Percentiles rank a stretch among this genome's conserved stretches.
Conservation (phyloP, 2,797 vertebrate genomes). For the Scolopax bukidnonensis region DNA sequence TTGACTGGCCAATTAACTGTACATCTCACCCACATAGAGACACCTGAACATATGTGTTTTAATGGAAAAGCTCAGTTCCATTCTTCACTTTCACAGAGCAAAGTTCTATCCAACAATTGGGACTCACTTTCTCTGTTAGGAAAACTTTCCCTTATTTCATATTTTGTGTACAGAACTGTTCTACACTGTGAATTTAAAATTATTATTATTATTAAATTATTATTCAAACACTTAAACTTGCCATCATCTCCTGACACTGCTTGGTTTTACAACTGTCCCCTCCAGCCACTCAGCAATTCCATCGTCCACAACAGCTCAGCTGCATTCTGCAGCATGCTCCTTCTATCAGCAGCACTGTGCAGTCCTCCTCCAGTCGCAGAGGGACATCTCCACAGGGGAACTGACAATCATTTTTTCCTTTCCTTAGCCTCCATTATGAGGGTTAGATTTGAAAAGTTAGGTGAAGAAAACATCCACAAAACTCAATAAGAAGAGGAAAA, state of each 20-base stretch:
- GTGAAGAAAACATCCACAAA: background rate
- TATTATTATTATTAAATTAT: background rate
- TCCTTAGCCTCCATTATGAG: background rate
- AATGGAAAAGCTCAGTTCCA: background rate
- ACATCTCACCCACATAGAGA: background rate
- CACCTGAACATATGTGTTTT: background rate
- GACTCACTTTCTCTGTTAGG: background rate
- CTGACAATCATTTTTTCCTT: background rate
- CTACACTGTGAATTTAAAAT: background rate
- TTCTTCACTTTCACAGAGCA: background rate
- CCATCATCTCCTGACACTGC: background rate
- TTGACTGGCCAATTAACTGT: background rate
- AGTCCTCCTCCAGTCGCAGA: background rate
- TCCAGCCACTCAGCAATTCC: background rate
- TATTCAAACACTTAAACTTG: background rate
- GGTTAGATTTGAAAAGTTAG: background rate
- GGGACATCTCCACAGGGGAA: background rate
- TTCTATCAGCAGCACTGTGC: background rate
- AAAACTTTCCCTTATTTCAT: background rate
- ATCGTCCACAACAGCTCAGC: accelerated
- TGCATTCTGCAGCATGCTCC: background rate
- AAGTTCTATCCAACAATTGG: background rate
- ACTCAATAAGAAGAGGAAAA: background rate
- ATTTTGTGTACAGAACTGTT: background rate
- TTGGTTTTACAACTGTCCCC: background rate